A percentile compares a stretch with the other conserved stretches of the same genome.
phyloP scores from a whole-genome alignment of 2,113 vertebrate species.

The Atlantisia rogersi region DNA sequence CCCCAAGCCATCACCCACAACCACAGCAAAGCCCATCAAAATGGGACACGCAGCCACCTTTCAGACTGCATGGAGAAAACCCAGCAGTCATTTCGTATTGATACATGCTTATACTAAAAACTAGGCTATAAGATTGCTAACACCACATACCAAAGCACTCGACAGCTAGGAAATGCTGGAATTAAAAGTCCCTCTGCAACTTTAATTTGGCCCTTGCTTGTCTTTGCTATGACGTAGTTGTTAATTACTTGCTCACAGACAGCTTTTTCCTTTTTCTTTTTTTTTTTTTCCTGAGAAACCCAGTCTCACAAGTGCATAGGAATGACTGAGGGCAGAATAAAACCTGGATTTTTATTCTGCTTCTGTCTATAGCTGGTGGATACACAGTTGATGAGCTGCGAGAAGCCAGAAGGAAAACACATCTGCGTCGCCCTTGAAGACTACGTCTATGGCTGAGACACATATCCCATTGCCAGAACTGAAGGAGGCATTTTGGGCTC shows the following conservation, averaged over 20 bases:
- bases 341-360: neutral
- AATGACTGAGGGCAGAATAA: neutral
- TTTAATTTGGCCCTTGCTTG: constrained; percentile 20
- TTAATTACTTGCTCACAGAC: constrained; percentile 15
- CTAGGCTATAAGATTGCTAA: neutral
- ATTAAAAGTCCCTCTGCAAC: constrained; percentile 10
- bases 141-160: neutral
- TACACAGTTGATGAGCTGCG: neutral
- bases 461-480: fast-evolving
- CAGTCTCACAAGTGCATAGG: neutral
- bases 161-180: neutral
- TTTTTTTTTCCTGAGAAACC: neutral
- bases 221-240: neutral
- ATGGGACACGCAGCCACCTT: fast-evolving
- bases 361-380: neutral
- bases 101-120: neutral
- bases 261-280: neutral
- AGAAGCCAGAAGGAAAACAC: neutral
- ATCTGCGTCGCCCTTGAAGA: neutral
- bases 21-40: neutral
- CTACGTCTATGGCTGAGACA: neutral
- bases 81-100: fast-evolving
- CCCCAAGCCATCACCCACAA: fast-evolving
- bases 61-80: fast-evolving
- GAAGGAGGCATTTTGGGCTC: neutral